Conservation (phyloP, 2,113 vertebrate species). For the Mus pahari region DNA sequence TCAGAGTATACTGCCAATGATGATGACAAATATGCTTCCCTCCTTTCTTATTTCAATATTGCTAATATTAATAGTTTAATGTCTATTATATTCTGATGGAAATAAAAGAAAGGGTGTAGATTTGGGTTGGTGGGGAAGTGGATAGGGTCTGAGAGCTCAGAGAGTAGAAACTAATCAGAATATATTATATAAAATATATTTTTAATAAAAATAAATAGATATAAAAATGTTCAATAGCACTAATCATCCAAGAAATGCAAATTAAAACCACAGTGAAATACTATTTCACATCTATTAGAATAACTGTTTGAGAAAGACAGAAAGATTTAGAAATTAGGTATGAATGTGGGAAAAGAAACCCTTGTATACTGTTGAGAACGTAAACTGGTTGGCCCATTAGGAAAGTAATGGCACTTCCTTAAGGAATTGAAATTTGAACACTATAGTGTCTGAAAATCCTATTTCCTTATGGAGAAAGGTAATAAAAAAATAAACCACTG, state of each 20-base stretch:
- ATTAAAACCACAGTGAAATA: not conserved
- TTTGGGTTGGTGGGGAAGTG: not conserved
- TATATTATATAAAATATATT: not conserved
- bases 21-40: not conserved
- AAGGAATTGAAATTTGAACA: not conserved
- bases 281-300: not conserved
- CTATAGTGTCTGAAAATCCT: not conserved
- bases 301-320: not conserved
- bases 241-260: not conserved
- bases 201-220: not conserved
- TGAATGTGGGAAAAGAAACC: not conserved
- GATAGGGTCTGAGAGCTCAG: not conserved
- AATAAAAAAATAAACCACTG: not conserved
- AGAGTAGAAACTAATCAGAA: not conserved
- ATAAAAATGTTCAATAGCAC: not conserved
- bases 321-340: not conserved
- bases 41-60: not conserved
- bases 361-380: not conserved
- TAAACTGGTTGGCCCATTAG: no score
- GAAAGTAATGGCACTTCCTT: not conserved
- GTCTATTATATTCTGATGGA: not conserved
- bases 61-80: not conserved
- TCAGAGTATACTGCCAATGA: not conserved
- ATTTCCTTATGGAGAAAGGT: not conserved
- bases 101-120: not conserved